Conservation (phyloP, 2,888 invertebrate genomes). For the Cabera pusaria region DNA sequence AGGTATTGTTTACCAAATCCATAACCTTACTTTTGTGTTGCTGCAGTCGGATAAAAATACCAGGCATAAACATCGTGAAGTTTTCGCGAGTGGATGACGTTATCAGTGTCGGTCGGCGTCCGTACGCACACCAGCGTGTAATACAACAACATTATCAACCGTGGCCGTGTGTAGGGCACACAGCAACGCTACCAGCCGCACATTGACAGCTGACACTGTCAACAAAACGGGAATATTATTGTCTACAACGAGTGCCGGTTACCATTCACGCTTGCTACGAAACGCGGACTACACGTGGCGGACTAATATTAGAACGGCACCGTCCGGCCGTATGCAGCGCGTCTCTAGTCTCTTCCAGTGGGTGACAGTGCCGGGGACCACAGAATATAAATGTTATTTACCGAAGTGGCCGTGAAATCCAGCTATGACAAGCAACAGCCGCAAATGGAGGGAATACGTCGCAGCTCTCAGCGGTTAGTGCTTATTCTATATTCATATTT, state of each 20-base stretch:
- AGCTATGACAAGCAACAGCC: slow-evolving; percentile 65
- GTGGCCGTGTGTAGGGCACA: slow-evolving; percentile 37
- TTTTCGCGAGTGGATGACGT: slow-evolving; percentile 48
- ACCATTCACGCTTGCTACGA: slow-evolving; percentile 69
- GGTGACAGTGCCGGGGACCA: slow-evolving; percentile 48
- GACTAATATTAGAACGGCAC: slow-evolving; percentile 65
- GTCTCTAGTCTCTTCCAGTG: slow-evolving; percentile 40
- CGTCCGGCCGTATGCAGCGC: slow-evolving; percentile 34
- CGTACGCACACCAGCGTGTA: slow-evolving; percentile 49
- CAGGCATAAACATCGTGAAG: slow-evolving; percentile 35
- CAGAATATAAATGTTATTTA: slow-evolving; percentile 71
- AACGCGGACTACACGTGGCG: slow-evolving; percentile 72
- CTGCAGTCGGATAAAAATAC: too few relatives aligned
- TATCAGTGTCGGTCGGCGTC: slow-evolving; percentile 50
- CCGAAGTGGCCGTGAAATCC: slow-evolving; percentile 54
- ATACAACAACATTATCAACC: slow-evolving; percentile 57
- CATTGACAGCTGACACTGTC: slow-evolving; percentile 70
- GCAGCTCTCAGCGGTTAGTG: slow-evolving; percentile 77
- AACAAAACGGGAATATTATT: slow-evolving; percentile 55
- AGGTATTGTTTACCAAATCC: too few relatives aligned
- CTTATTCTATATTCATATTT: too few relatives aligned
- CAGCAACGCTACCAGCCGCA: slow-evolving; percentile 42
- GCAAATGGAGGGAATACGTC: slow-evolving; percentile 77
- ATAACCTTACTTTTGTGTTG: too few relatives aligned
- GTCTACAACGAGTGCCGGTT: slow-evolving; percentile 34